These are phyloP conservation scores for Ptychoptera albimana DNA, from an alignment of 2,888 invertebrate species.

Conservation along the genomic window DNA sequence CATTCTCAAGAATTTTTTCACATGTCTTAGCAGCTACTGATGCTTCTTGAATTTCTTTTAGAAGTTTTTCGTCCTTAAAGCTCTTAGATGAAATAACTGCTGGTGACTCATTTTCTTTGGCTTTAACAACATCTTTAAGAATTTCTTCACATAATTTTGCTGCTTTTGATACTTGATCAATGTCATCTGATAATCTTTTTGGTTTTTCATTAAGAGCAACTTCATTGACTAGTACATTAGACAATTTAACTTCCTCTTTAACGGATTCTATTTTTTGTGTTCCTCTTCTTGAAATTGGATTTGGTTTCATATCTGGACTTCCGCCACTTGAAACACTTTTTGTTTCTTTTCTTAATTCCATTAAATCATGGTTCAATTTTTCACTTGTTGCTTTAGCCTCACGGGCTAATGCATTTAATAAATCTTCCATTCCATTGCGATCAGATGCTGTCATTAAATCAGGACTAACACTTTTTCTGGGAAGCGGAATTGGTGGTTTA, in stretches of 20 bases:
- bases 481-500: slow-evolving; percentile 39
- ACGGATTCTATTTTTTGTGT: slow-evolving; percentile 16
- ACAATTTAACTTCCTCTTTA: no score
- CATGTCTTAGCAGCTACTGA: slow-evolving; percentile 34
- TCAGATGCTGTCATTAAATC: slow-evolving; percentile 33
- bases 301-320: slow-evolving; percentile 5
- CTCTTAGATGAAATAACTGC: background rate
- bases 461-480: slow-evolving; percentile 31
- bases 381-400: slow-evolving; percentile 63
- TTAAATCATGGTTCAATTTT: slow-evolving; percentile 47
- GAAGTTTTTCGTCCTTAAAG: slow-evolving; percentile 7
- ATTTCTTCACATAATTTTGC: slow-evolving; percentile 34
- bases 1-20: slow-evolving; percentile 32
- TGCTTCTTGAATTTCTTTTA: slow-evolving; percentile 29
- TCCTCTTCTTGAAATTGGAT: slow-evolving; percentile 4
- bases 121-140: slow-evolving; percentile 25
- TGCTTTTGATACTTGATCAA: slow-evolving; percentile 32
- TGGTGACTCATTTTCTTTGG: background rate
- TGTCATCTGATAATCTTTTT: slow-evolving; percentile 26
- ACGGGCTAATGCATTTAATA: slow-evolving; percentile 53
- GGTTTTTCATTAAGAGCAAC: slow-evolving; percentile 17
- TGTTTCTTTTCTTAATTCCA: slow-evolving; percentile 34
- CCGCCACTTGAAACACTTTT: slow-evolving; percentile 16
- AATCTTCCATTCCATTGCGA: slow-evolving; percentile 47
- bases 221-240: no score